Conservation (phyloP, 2,113 vertebrate species). For the Odontesthes bonariensis region DNA sequence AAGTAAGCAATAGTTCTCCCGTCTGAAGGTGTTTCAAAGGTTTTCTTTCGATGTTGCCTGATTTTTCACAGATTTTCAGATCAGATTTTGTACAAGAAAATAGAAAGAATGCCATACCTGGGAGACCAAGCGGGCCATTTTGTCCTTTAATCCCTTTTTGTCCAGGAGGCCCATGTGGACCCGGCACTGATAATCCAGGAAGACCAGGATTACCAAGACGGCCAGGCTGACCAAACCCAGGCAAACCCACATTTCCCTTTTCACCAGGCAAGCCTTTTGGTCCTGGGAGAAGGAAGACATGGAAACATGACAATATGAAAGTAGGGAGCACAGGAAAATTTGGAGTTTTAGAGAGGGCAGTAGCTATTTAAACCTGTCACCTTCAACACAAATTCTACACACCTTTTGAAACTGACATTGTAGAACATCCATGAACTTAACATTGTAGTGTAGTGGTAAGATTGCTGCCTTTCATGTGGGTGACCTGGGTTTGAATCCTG, state of each 20-base stretch:
- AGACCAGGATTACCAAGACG: constrained; percentile 56
- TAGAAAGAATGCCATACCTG: constrained; percentile 47
- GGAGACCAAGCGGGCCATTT: constrained; percentile 53
- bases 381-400: not conserved
- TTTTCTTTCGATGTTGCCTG: too few species aligned
- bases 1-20: too few species aligned
- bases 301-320: not conserved
- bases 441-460: too few species aligned
- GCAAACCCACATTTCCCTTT: constrained; percentile 63
- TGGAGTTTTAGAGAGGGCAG: not conserved
- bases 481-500: too few species aligned
- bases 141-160: constrained; percentile 61
- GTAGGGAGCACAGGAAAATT: not conserved
- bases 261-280: constrained; percentile 48
- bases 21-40: too few species aligned
- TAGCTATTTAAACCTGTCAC: not conserved
- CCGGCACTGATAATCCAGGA: constrained; percentile 45
- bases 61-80: too few species aligned
- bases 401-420: not conserved
- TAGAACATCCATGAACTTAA: constrained; percentile 16
- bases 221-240: constrained; percentile 64
- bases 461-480: too few species aligned
- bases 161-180: constrained; percentile 58
- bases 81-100: too few species aligned
- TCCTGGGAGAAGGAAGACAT: constrained; percentile 44